Base-by-base conservation (phyloP, 2,113 vertebrate genomes). In the Hyla sarda region DNA sequence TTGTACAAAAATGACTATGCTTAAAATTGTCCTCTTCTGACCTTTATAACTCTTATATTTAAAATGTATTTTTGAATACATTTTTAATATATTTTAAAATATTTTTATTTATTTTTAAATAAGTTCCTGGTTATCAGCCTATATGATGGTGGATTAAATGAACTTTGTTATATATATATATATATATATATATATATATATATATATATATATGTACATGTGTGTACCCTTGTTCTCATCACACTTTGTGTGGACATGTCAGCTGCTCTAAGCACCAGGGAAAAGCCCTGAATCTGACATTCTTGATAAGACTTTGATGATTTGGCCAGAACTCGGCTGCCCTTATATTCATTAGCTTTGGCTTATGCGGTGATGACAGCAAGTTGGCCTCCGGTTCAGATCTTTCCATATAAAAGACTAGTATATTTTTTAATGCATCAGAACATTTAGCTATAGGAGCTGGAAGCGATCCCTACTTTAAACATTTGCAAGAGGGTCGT, bases 381-480 rank as follows among this genome's bases (percentile, higher is more conserved):
- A 83, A 89, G 82, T 90, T 92, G 91, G 88, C 89, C 88, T 50
- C 82, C 74, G 25, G 16, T 10, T 85, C 69, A 67, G 72, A n/a
- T 3, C 80, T 76, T 88, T 28, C 60, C 71, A 60, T 28, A 76
- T 17, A 80, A 86, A 50, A 23, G 83, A 88, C 32, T 85, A 82
- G 60, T 28, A 82, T 88, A 88, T 89, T 82, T 54, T 89, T 62
- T 58, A 45, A 41, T 76, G 48, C 25, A 76, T 80, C 54, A 62
- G 77, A 90, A 88, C 88, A 88, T 88, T 88, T 90, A 89, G 88
- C 87, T 88, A 89, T 82, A 56, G 67, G 87, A 91, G 89, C 88
- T 86, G 88, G 72, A 77, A 86, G 30, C 30, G 14, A 45, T 32
- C 41, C 47, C 45, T n/a, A n/a, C 12, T 77, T 62, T 84, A 45